Evolutionary conservation across 1,140 invertebrate genomes (phyloP), one percentile per base, ranked within the genome.

Genomic region (Bombus ignitus): DNA sequence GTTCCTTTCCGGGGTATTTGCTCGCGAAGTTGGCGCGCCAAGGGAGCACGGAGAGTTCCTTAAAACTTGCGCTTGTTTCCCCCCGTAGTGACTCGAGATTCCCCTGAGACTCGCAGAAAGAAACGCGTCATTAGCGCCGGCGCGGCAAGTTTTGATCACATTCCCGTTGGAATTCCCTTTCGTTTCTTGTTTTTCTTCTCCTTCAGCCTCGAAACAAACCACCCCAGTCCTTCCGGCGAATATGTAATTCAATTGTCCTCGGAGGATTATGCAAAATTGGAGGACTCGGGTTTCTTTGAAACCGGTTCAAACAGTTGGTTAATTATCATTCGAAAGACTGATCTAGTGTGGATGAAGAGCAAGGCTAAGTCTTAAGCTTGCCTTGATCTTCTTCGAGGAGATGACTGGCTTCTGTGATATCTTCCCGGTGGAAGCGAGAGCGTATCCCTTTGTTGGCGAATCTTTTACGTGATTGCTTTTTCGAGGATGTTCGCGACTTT

Each of bases 61-160:
- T 86, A 73, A 78, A 78, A 83, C 65, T 83, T 78, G 28, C 74
- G 5, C 18, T 78, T 75, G 65, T 59, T 78, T 39, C 78, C 18
- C 35, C 42, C 35, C 44, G 47, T 22, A 44, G 44, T 32, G 68
- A 28, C 66, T 80, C 39, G 53, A 22, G 70, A 37, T 73, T 85
- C 83, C 83, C 77, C 22, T 18, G 39, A 32, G 75, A 59, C 6
- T 15, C 42, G 57, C 12, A 37, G 53, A 85, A 85, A 81, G 70
- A 53, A 81, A 85, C 76, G 77, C 66, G 77, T 70, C 68, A 85
- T 83, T 70, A 76, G 74, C 44, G 74, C n/a, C 44, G 32, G 25
- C 25, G 59, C 72, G 42, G 75, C 75, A 77, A 83, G 44, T 77
- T 68, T 83, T 77, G 81, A 83, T 83, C 81, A 35, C 44, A 37